Base-by-base conservation (phyloP, 2,888 invertebrate genomes). In the Melieria crassipennis region DNA sequence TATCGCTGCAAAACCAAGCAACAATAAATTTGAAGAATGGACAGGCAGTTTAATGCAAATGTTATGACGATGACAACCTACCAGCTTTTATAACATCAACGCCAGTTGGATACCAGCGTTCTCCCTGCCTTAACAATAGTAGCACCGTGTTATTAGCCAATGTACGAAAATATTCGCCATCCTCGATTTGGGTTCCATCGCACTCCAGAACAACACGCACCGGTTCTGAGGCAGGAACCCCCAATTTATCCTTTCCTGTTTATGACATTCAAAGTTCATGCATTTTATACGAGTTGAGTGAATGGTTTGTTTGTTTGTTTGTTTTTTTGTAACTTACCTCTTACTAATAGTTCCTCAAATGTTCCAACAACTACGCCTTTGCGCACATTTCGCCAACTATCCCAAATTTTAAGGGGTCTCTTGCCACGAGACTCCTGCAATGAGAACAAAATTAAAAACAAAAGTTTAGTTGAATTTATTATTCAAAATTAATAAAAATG, bases 341-440 rank as follows among this genome's bases (percentile, higher is more conserved):
- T 91, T 82, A 92, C 91, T 88, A 94, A 90, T 85, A 94, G 90
- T 89, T 96, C 96, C 88, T 95, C 95, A 87, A 95, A 94, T 87
- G 94, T 94, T 88, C 93, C 93, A 88, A 95, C 96, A 87, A 95
- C 95, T 89, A 96, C 90, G 87, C 95, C 95, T 90, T 96, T 96
- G 88, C 95, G 92, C 88, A 95, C 93, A 90, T 92, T 95, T 90
- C 96, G 92, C 90, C 94, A 94, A 89, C 95, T 93, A 91, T 96
- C 95, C 96, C 96, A 96, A 93, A 96, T 93, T 92, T 96, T 96
- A 91, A 96, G 94, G 91, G 96, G 95, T 91, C 95, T 94, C 92
- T 95, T 95, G 91, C 94, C 94, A 90, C 95, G 94, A 91, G 93
- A 92, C 92, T 95, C 95, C 95, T 95, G 90, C 75, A 89, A 90